Base-by-base conservation (phyloP, 2,113 vertebrate genomes). In the Eurystomus gularis region DNA sequence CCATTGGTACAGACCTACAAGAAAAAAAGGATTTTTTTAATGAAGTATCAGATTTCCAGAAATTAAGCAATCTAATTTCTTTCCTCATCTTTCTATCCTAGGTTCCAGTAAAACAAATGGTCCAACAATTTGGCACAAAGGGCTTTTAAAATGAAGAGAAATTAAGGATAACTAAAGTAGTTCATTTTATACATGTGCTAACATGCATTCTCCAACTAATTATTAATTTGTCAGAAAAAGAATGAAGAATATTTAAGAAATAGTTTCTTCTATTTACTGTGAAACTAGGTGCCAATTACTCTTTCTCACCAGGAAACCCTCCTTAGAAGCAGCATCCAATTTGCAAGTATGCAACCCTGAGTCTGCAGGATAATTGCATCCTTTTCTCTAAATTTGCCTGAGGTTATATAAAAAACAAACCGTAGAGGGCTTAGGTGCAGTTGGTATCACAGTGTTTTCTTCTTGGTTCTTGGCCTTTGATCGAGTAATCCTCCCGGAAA, bases 381-480 rank as follows among this genome's bases (percentile, higher is more conserved):
- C 10, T 44, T 69, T 51, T 11, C 12, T 75, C 40, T 61, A 49
- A 29, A 37, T 66, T 61, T 3, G 3, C 10, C 54, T 37, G 79
- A 54, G 26, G 55, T 85, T 17, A 60, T 42, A 17, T 4, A 21
- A 28, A 60, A 80, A 46, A 61, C 95, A 72, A 95, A 98, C 97
- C 94, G 0, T 40, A 14, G 94, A 81, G 14, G 37, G 44, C n/a
- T 96, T 97, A 2, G 93, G 9, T 54, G 68, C 82, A 24, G 61
- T 15, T 24, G 94, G 68, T 78, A 97, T 86, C 90, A 66, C 68
- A 33, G 19, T 54, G 61, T 96, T 97, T 54, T 96, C 97, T 82
- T 95, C 64, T 57, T 97, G 97, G 6, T 86, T 95, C 94, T 94
- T 98, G 69, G 96, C 70, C 82, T 97, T 98, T n/a, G 98, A 98